A percentile compares a stretch with the other conserved stretches of the same genome.
phyloP scores from a whole-genome alignment of 2,113 vertebrate genomes.

The Illadopsis cleaveri region DNA sequence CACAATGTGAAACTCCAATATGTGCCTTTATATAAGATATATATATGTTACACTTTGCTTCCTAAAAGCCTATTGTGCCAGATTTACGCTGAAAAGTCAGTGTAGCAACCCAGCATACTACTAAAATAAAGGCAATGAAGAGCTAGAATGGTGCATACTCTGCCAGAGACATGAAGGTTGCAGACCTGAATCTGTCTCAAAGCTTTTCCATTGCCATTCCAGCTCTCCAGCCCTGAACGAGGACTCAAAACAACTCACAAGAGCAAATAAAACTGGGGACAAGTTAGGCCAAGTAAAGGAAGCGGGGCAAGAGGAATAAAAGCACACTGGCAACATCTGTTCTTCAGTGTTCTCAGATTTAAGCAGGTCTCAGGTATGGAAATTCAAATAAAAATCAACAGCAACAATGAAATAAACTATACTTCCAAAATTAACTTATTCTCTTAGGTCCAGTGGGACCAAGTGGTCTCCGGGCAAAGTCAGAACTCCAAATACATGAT shows the following conservation, averaged over 20 bases:
- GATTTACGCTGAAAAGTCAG: not conserved
- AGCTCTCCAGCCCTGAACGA: not conserved
- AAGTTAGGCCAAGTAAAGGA: not conserved
- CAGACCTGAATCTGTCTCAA: not conserved
- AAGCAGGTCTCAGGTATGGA: not conserved
- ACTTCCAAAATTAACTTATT: not conserved
- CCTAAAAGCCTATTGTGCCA: not conserved
- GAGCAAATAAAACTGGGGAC: not conserved
- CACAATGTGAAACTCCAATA: not conserved
- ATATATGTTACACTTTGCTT: not conserved
- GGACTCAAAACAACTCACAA: not conserved
- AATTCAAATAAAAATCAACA: not conserved
- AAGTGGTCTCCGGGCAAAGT: not conserved
- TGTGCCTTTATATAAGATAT: not conserved
- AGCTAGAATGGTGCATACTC: not conserved
- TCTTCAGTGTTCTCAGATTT: not conserved
- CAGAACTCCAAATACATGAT: not conserved
- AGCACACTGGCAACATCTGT: not conserved
- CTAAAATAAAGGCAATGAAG: not conserved
- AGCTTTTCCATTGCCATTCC: not conserved
- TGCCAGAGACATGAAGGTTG: not conserved
- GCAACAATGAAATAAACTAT: not conserved
- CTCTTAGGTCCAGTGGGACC: not conserved
- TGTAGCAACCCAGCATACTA: not conserved
- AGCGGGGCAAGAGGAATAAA: not conserved